Percentiles rank a stretch among this genome's conserved stretches.
Conservation (phyloP, 2,888 invertebrate genomes). For the Lepetodrilus schrolli region DNA sequence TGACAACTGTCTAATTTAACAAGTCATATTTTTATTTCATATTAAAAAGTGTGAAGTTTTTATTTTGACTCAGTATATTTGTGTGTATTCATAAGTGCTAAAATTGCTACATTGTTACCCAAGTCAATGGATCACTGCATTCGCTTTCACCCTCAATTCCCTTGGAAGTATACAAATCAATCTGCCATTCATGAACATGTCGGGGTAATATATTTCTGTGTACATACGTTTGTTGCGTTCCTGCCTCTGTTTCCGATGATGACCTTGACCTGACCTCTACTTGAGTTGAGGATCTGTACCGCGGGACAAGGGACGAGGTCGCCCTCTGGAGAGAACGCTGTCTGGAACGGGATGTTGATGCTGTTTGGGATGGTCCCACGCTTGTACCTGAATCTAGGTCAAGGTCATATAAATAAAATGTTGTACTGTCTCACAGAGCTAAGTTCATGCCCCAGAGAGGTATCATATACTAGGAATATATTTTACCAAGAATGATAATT, state of each 20-base stretch:
- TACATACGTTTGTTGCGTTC: conserved; percentile 78
- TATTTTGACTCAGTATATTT: too few species aligned
- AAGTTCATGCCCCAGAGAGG: too few species aligned
- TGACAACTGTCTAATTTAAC: too few species aligned
- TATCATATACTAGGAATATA: too few species aligned
- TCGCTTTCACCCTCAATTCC: too few species aligned
- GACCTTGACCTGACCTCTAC: conserved; percentile 82
- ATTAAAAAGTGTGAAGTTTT: too few species aligned
- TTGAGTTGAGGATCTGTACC: conserved; percentile 77
- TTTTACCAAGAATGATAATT: too few species aligned
- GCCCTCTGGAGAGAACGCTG: conserved; percentile 83
- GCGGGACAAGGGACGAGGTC: conserved; percentile 81
- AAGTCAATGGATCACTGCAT: too few species aligned
- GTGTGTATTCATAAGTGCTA: not conserved
- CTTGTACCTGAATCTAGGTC: conserved; percentile 80
- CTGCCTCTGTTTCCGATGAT: conserved; percentile 86
- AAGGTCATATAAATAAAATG: not conserved
- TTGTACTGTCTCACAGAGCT: not conserved
- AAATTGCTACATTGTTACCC: too few species aligned
- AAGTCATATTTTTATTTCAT: too few species aligned
- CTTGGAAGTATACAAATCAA: too few species aligned
- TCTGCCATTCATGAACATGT: too few species aligned
- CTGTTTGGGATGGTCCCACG: conserved; percentile 87
- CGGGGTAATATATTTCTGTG: not conserved
- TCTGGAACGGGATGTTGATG: conserved; percentile 90